Percentiles rank a stretch among this genome's conserved stretches.
Evolutionary conservation across 2,797 vertebrate genomes (phyloP).

Genomic region (Micrastur ruficollis): DNA sequence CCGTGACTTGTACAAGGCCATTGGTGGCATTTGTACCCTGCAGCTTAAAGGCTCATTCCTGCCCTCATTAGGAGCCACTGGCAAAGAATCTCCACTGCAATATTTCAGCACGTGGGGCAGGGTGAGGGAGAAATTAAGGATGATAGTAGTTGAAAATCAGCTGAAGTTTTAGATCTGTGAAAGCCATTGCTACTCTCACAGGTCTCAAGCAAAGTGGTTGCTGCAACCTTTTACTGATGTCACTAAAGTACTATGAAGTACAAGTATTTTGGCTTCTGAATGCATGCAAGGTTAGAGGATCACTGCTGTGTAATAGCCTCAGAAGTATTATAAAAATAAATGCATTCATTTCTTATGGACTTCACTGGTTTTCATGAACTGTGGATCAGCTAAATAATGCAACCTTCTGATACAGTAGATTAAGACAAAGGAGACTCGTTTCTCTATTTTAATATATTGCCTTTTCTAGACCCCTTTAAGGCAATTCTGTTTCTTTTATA

Average conservation of each 20-base stretch:
- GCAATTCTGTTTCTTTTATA: neutral
- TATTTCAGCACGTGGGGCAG: neutral
- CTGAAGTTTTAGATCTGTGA: neutral
- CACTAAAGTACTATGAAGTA: neutral
- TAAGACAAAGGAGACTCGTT: neutral
- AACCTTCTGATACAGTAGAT: neutral
- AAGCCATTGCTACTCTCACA: neutral
- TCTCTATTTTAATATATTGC: slow-evolving; percentile 16
- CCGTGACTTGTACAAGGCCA: rapidly evolving
- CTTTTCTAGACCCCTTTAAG: slow-evolving; percentile 4
- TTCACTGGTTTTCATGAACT: slow-evolving; percentile 7
- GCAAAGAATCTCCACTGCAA: neutral
- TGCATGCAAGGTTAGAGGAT: neutral
- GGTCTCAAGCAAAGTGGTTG: neutral
- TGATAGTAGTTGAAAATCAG: neutral
- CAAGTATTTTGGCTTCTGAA: neutral
- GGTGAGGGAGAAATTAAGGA: neutral
- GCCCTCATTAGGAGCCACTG: neutral
- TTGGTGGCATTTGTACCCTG: neutral
- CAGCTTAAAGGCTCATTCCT: neutral
- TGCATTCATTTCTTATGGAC: neutral
- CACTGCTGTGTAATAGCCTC: neutral
- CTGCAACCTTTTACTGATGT: neutral
- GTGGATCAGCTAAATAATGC: neutral
- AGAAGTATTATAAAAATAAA: neutral